These are phyloP conservation scores for Myiopsitta monachus DNA, from an alignment of 2,113 vertebrate species.

Conservation along the genomic window DNA sequence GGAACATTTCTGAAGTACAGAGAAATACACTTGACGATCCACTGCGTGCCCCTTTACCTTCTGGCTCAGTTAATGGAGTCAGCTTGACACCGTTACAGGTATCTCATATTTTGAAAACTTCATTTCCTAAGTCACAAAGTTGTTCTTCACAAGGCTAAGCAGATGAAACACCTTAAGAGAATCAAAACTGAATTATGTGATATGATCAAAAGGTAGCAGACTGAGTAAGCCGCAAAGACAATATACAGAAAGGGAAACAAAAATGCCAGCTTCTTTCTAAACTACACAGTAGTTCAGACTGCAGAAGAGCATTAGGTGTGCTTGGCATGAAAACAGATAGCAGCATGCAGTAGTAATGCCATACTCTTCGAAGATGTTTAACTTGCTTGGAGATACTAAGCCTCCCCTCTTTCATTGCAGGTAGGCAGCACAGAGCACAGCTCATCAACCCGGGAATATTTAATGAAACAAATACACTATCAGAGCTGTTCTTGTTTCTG, in stretches of 20 bases:
- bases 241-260: not conserved
- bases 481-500: slow-evolving; percentile 16
- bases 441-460: not conserved
- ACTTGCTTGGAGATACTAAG: not conserved
- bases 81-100: slow-evolving; percentile 85
- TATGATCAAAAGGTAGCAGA: not conserved
- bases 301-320: not conserved
- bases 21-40: not conserved
- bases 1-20: slow-evolving; percentile 18
- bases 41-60: not conserved
- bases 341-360: not conserved
- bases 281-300: not conserved
- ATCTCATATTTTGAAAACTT: slow-evolving; percentile 4
- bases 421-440: not conserved
- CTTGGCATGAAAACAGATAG: not conserved
- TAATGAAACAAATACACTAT: not conserved
- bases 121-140: not conserved
- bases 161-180: not conserved
- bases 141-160: not conserved
- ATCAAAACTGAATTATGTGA: not conserved
- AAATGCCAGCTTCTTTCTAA: not conserved
- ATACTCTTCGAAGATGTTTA: not conserved
- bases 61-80: slow-evolving; percentile 64
- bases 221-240: not conserved
- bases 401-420: not conserved